Conservation (phyloP, 2,113 vertebrate genomes). For the Rhagologus leucostigma region DNA sequence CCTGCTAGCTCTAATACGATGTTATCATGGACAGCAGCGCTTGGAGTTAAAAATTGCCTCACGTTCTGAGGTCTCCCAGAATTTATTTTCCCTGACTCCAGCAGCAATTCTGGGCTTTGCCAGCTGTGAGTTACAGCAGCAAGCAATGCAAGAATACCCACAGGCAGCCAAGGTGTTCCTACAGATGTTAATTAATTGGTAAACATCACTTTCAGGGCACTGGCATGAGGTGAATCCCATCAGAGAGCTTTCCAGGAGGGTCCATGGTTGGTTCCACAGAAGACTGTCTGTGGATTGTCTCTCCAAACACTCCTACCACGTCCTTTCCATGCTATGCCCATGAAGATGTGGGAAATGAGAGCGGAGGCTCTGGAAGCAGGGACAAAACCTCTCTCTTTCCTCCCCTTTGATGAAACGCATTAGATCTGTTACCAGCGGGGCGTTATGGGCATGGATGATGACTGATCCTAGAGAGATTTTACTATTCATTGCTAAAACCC, state of each 20-base stretch:
- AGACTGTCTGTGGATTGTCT: neutral
- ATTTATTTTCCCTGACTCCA: neutral
- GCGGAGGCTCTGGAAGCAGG: neutral
- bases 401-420: neutral
- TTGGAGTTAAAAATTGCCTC: neutral
- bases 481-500: neutral
- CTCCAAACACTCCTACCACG: neutral
- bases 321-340: neutral
- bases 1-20: neutral
- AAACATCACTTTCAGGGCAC: neutral
- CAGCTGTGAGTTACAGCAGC: neutral
- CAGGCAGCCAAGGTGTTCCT: neutral
- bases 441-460: fast-evolving
- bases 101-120: neutral
- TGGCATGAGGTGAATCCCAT: neutral
- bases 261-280: neutral
- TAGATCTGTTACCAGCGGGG: neutral
- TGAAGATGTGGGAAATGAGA: neutral
- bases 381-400: neutral
- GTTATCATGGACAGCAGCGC: neutral
- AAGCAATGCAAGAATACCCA: neutral
- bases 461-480: neutral
- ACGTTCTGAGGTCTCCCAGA: neutral
- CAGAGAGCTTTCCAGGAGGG: neutral
- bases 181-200: neutral